Evolutionary conservation across 2,113 vertebrate species (phyloP).

Genomic region (Channa argus): DNA sequence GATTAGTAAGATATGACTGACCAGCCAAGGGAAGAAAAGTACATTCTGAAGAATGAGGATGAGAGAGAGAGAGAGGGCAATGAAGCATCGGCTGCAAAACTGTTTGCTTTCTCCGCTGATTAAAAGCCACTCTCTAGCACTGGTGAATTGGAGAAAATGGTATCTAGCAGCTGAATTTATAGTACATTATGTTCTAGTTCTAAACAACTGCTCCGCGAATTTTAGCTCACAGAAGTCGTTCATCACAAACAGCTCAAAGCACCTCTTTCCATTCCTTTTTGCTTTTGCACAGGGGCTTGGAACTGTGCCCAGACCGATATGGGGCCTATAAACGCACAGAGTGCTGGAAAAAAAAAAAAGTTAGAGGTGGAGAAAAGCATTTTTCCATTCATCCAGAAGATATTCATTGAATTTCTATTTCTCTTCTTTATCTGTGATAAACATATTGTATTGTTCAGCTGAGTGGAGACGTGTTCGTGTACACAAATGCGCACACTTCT

Average conservation of each 20-base stretch:
- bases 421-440: constrained; percentile 49
- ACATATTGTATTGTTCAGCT: constrained; percentile 57
- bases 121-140: not conserved
- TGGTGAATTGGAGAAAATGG: constrained; percentile 76
- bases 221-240: constrained; percentile 71
- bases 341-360: constrained; percentile 7
- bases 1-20: constrained; percentile 48
- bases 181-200: constrained; percentile 76
- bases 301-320: constrained; percentile 63
- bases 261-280: constrained; percentile 38
- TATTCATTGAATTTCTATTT: constrained; percentile 42
- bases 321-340: constrained; percentile 23
- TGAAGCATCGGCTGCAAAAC: constrained; percentile 17
- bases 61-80: constrained; percentile 34
- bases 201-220: constrained; percentile 74
- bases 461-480: constrained; percentile 29
- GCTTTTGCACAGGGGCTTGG: constrained; percentile 40
- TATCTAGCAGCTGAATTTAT: constrained; percentile 77
- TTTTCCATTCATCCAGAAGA: constrained; percentile 44
- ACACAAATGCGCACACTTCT: not conserved
- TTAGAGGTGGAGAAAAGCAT: constrained; percentile 9
- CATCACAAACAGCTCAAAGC: constrained; percentile 65
- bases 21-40: constrained; percentile 30
- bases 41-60: constrained; percentile 29
- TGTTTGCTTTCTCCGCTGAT: too few relatives aligned